Evolutionary conservation across 2,888 invertebrate species (phyloP).

Genomic region (Minunthozetes semirufus): DNA sequence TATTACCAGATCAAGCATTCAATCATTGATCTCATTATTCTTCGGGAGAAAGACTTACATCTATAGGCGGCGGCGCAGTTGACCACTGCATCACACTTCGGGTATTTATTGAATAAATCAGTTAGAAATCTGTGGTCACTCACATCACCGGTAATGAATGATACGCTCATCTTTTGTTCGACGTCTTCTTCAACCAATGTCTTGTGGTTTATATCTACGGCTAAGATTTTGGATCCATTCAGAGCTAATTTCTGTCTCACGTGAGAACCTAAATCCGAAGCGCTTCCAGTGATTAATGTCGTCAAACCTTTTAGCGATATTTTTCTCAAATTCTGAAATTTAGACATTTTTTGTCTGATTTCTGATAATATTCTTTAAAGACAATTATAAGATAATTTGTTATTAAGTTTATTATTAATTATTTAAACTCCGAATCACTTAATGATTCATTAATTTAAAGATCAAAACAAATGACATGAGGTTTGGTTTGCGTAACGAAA

Average conservation of each 20-base stretch:
- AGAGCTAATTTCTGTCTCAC: background rate
- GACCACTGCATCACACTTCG: conserved; percentile 30
- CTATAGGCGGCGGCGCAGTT: conserved; percentile 32
- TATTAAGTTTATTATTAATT: too few relatives aligned
- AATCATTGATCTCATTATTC: background rate
- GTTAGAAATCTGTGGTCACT: conserved; percentile 20
- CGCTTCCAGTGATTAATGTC: conserved; percentile 31
- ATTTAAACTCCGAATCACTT: too few relatives aligned
- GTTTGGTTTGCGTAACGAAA: too few relatives aligned
- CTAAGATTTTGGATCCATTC: conserved; percentile 11
- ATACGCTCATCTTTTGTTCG: background rate
- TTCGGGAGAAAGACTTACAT: conserved; percentile 12
- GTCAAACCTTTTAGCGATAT: conserved; percentile 22
- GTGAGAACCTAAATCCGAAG: conserved; percentile 28
- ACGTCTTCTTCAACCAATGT: conserved; percentile 9
- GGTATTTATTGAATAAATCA: conserved; percentile 13
- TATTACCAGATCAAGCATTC: background rate
- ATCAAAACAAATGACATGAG: too few relatives aligned
- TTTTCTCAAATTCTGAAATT: conserved; percentile 10
- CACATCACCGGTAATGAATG: conserved; percentile 22
- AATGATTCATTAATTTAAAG: too few relatives aligned
- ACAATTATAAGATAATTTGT: too few relatives aligned
- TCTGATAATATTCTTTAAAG: too few relatives aligned
- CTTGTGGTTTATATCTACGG: conserved; percentile 23
- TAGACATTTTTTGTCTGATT: conserved; percentile 16